phyloP scores from a whole-genome alignment of 2,888 invertebrate species.

The Erynnis tages region DNA sequence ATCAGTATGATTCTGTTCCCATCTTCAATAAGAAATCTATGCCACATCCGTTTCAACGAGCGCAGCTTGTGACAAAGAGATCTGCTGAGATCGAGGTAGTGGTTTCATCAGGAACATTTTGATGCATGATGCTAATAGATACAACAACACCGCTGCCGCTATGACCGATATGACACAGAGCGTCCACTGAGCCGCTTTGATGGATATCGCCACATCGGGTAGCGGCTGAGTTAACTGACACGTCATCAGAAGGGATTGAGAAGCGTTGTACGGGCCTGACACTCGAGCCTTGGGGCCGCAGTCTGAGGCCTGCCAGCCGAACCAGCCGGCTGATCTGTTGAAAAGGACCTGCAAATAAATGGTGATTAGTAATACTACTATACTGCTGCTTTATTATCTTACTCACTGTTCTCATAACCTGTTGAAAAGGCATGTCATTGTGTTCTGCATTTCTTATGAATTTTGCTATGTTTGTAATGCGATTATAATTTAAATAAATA shows the following conservation, averaged over 20 bases:
- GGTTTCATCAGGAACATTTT: slow-evolving; percentile 51
- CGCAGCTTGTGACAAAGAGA: slow-evolving; percentile 63
- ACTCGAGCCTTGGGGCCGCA: slow-evolving; percentile 67
- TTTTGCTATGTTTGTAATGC: too few species aligned
- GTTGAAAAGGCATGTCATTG: too few species aligned
- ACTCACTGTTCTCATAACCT: too few species aligned
- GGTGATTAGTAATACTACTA: background rate
- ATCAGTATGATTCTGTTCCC: too few species aligned
- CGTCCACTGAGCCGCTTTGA: slow-evolving; percentile 66
- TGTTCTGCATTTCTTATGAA: too few species aligned
- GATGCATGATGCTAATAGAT: slow-evolving; percentile 62
- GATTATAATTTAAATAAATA: too few species aligned
- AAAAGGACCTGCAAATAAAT: slow-evolving; percentile 62
- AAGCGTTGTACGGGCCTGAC: slow-evolving; percentile 61
- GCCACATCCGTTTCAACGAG: slow-evolving; percentile 53
- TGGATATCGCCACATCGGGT: slow-evolving; percentile 53
- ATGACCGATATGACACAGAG: slow-evolving; percentile 60
- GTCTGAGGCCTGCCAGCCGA: slow-evolving; percentile 64
- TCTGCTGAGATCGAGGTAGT: slow-evolving; percentile 51
- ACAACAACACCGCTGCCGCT: slow-evolving; percentile 56
- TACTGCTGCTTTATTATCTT: background rate
- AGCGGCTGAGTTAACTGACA: slow-evolving; percentile 48
- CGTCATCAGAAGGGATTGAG: slow-evolving; percentile 44
- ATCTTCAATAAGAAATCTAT: background rate
- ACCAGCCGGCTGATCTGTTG: slow-evolving; percentile 72